Conservation (phyloP, 2,797 vertebrate genomes). For the Thunnus albacares region DNA sequence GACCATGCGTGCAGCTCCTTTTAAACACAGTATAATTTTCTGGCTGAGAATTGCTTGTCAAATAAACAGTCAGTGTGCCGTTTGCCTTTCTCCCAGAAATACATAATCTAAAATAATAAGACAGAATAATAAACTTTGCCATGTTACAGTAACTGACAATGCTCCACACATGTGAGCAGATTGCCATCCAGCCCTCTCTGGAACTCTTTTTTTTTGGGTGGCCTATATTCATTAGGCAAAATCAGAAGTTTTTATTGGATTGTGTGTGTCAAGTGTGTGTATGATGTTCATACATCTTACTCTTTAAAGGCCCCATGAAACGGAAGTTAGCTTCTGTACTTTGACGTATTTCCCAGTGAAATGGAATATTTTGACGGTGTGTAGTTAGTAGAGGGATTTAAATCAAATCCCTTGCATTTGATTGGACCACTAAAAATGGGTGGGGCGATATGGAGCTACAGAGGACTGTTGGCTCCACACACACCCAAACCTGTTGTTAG, state of each 20-base stretch:
- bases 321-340: no score
- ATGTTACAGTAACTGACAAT: slow-evolving; percentile 52
- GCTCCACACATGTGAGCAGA: slow-evolving; percentile 17
- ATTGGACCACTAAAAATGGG: neutral
- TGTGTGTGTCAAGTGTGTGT: neutral
- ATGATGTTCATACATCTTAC: neutral
- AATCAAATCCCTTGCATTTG: neutral
- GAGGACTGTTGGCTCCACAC: no score
- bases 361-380: no score
- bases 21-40: slow-evolving; percentile 76
- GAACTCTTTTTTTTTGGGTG: slow-evolving; percentile 15
- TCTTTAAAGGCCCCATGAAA: neutral
- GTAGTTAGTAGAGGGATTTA: no score
- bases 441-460: no score
- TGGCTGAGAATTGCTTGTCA: slow-evolving; percentile 77
- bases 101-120: slow-evolving; percentile 72
- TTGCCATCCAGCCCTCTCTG: slow-evolving; percentile 18
- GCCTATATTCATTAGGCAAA: slow-evolving; percentile 17
- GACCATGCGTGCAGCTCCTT: slow-evolving; percentile 59
- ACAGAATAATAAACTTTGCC: slow-evolving; percentile 71
- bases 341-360: no score
- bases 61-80: slow-evolving; percentile 76
- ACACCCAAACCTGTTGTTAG: no score
- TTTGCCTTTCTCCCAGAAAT: slow-evolving; percentile 79
- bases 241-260: slow-evolving; percentile 5